A percentile compares a stretch with the other conserved stretches of the same genome.
These are phyloP conservation scores for Coleophora deauratella DNA, from an alignment of 2,888 invertebrate genomes.

Conservation along the genomic window DNA sequence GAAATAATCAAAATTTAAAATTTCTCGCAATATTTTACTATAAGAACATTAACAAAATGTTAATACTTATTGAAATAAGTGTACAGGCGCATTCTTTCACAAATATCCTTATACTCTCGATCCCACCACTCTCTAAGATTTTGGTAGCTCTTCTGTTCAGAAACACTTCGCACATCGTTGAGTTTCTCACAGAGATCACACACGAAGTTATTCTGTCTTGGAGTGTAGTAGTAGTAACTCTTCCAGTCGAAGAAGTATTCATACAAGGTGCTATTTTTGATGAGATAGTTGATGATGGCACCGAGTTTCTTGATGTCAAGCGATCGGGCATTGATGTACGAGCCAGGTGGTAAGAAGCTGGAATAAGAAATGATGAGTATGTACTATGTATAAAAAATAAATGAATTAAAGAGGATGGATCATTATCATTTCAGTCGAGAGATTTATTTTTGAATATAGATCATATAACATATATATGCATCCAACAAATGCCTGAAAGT, in stretches of 20 bases:
- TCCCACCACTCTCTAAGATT: conserved; percentile 53
- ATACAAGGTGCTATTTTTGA: conserved; percentile 38
- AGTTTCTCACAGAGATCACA: conserved; percentile 48
- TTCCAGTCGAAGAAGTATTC: conserved; percentile 57
- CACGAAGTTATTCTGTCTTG: conserved; percentile 30
- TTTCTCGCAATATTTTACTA: too few relatives aligned
- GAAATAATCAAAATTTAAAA: too few relatives aligned
- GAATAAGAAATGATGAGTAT: too few relatives aligned
- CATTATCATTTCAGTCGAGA: too few relatives aligned
- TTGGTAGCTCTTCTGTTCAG: conserved; percentile 13
- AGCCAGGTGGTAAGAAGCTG: conserved; percentile 56
- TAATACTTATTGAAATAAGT: conserved; percentile 23
- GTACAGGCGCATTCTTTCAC: conserved; percentile 29
- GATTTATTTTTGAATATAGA: too few relatives aligned
- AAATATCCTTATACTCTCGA: conserved; percentile 33
- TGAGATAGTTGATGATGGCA: conserved; percentile 47
- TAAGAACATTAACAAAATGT: too few relatives aligned
- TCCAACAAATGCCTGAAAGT: too few relatives aligned
- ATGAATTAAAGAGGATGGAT: background rate
- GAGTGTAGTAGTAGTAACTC: conserved; percentile 43
- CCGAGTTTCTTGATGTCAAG: conserved; percentile 46
- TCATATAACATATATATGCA: too few relatives aligned
- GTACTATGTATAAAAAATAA: background rate
- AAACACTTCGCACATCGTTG: conserved; percentile 22
- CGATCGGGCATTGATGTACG: conserved; percentile 42